phyloP scores from a whole-genome alignment of 2,797 vertebrate genomes.

The Dendrocincla tyrannina region DNA sequence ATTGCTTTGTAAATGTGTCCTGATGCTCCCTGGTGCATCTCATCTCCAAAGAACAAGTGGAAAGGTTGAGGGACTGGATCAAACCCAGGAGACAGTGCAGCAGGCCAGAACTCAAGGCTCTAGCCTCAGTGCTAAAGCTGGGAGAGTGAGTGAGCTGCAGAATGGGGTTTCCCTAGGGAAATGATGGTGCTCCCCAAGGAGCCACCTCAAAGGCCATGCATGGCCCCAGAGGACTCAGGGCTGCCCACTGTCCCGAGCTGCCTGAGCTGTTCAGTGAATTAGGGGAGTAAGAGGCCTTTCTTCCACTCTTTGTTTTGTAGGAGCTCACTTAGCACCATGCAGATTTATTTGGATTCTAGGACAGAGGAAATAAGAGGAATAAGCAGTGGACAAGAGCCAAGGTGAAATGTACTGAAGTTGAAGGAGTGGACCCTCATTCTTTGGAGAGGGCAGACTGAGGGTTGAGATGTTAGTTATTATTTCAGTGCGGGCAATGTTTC shows the following conservation, averaged over 20 bases:
- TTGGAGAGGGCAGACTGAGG: neutral
- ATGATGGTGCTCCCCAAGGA: rapidly evolving
- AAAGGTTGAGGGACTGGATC: neutral
- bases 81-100: neutral
- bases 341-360: neutral
- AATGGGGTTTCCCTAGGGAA: neutral
- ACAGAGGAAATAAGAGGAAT: slow-evolving; percentile 10
- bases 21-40: neutral
- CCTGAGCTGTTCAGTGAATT: neutral
- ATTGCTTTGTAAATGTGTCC: neutral
- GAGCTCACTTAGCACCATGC: neutral
- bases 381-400: slow-evolving; percentile 37
- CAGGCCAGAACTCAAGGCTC: neutral
- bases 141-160: neutral
- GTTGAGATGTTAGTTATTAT: slow-evolving; percentile 17
- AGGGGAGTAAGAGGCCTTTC: neutral
- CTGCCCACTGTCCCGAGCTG: rapidly evolving
- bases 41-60: neutral
- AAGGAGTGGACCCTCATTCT: neutral
- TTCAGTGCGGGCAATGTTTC: neutral
- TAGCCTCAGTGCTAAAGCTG: neutral
- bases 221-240: rapidly evolving
- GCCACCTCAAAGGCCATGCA: rapidly evolving
- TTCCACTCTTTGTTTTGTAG: neutral
- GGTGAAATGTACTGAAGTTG: neutral